Evolutionary conservation across 1,140 invertebrate genomes (phyloP), one percentile per base, ranked within the genome.

Genomic region (Oedothorax gibbosus): DNA sequence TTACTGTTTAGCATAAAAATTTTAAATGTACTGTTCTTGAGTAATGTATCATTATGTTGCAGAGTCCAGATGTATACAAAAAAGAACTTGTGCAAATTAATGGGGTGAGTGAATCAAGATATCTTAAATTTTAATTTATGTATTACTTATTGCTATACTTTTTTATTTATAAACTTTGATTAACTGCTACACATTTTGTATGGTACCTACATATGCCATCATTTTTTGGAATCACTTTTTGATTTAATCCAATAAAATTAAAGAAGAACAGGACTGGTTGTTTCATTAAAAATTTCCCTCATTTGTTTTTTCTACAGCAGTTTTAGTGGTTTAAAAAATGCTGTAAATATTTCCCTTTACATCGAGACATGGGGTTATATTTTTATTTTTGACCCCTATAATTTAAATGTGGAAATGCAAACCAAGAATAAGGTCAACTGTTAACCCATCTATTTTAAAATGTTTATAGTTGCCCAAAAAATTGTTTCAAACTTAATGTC

Each of bases 41-140:
- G 60, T 9, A 4, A 15, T 62, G 7, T n/a, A 65, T 54, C 56
- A 54, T 81, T 57, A 50, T 77, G 18, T 77, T 81, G 15, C 21
- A 82, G 80, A 82, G 57, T 73, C 80, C 80, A 18, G 80, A 82
- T 82, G 80, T 82, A 8, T 73, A 73, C 21, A 82, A 82, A 57
- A 82, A 64, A 15, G 80, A 82, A 65, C n/a, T 82, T 35, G 80
- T 72, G 35, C 49, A 18, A 65, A 82, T 82, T 21, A 73, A 82
- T 65, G 73, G 73, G 20, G 80, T 82, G 20, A 82, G 68, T 64
- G 20, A 50, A 73, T 7, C 4, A 73, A 6, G n/a, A 3, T 71
- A 12, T 71, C 53, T 51, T 71, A 66, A 66, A 10, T n/a, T 20
- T n/a, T n/a, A 12, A n/a, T 66, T 66, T 8, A 18, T 20, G 21